phyloP scores from a whole-genome alignment of 2,888 invertebrate species.

The Orchesella flavescens region DNA sequence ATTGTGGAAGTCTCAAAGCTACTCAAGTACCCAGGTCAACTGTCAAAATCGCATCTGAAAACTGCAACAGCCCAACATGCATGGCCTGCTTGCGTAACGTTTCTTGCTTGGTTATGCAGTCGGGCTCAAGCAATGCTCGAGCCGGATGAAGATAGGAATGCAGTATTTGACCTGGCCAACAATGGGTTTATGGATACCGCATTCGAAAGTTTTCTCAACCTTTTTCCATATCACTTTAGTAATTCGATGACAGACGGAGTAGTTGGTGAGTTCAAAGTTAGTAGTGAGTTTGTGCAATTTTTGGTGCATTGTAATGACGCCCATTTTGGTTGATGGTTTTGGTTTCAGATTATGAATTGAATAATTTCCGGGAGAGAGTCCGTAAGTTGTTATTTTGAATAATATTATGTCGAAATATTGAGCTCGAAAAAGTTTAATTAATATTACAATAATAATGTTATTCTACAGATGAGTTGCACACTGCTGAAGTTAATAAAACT shows the following conservation, averaged over 20 bases:
- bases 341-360: constrained; percentile 25
- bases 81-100: constrained; percentile 44
- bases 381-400: not conserved
- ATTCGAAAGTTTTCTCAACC: constrained; percentile 25
- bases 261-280: not conserved
- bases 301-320: constrained; percentile 3
- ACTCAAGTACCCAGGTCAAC: constrained; percentile 24
- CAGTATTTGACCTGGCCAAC: not conserved
- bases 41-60: constrained; percentile 14
- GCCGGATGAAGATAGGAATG: not conserved
- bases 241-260: not conserved
- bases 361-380: constrained; percentile 16
- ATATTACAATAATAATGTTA: not conserved
- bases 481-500: constrained; percentile 20
- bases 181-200: constrained; percentile 3
- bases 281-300: too few species aligned
- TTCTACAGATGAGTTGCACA: not conserved
- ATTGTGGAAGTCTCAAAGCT: constrained; percentile 31
- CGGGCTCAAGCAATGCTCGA: not conserved
- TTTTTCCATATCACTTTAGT: constrained; percentile 19
- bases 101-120: constrained; percentile 23
- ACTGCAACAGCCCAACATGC: constrained; percentile 34
- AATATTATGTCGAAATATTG: not conserved
- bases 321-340: not conserved
- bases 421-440: not conserved